A percentile compares a stretch with the other conserved stretches of the same genome.
These are phyloP conservation scores for Parotocinclus haroldoi DNA, from an alignment of 2,797 vertebrate genomes.

Conservation along the genomic window DNA sequence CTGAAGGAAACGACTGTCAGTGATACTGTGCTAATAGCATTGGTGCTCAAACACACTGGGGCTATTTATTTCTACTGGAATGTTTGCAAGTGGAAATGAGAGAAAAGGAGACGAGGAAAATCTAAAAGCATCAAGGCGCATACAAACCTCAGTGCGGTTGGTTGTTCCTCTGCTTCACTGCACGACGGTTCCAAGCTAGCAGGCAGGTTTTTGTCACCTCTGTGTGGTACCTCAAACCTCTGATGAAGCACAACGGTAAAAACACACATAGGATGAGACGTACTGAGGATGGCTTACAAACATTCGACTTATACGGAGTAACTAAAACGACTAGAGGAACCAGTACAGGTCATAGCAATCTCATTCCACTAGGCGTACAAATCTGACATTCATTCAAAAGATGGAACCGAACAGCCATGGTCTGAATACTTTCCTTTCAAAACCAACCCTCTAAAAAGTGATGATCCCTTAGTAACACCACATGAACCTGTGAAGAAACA, in stretches of 20 bases:
- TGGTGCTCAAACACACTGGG: background rate
- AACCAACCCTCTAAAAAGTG: conserved; percentile 59
- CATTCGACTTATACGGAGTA: background rate
- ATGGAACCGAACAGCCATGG: conserved; percentile 56
- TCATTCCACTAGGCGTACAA: conserved; percentile 11
- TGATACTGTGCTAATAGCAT: conserved; percentile 1
- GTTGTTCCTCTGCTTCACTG: conserved; percentile 79
- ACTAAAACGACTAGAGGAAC: background rate
- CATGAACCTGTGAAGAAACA: conserved; percentile 62
- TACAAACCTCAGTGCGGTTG: conserved; percentile 85
- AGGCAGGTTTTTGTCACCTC: conserved; percentile 89
- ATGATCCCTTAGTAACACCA: conserved; percentile 50
- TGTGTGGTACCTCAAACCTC: conserved; percentile 93
- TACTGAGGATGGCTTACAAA: conserved; percentile 3
- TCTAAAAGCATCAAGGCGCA: conserved; percentile 32
- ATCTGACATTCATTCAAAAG: conserved; percentile 27
- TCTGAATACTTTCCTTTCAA: conserved; percentile 64
- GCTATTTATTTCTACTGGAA: background rate
- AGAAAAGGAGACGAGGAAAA: conserved; percentile 28
- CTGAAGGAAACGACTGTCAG: background rate
- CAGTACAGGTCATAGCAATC: conserved; percentile 18
- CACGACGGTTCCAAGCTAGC: conserved; percentile 92
- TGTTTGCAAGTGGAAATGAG: background rate
- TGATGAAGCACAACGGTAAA: conserved; percentile 53
- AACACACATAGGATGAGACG: conserved; percentile 19